Base-by-base conservation (phyloP, 2,113 vertebrate genomes). In the Eupsittula cactorum region DNA sequence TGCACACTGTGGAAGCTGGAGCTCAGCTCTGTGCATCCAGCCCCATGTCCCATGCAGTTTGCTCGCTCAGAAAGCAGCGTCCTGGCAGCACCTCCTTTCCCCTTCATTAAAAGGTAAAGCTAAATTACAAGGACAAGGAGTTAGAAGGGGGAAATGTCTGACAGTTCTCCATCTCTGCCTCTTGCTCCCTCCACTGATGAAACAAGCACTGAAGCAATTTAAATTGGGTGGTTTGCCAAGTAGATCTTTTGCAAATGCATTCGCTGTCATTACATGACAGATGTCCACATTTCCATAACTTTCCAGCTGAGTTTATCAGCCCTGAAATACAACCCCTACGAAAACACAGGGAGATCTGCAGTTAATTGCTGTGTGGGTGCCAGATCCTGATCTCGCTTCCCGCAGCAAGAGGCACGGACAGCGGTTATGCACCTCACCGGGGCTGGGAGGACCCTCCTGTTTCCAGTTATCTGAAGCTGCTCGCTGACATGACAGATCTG, bases 121-220 rank as follows among this genome's bases (percentile, higher is more conserved):
- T 64, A 85, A 94, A 91, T 83, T 76, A 80, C 37, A 88, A 21
- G 62, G 88, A 91, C 59, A 90, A 82, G 93, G 76, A 82, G 12
- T 93, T 71, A n/a, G 44, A 82, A 88, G 35, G 63, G 57, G 59
- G 52, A 65, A 85, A 52, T 8, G 27, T 17, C 82, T 75, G 52
- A 82, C 67, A 60, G 6, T 67, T 83, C 35, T 52, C 60, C 64
- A 42, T 39, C 59, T 63, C 53, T 49, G 59, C 49, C 46, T 73
- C 93, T 82, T 80, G 85, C 59, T 82, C 37, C 42, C 53, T 68
- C 55, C 44, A 86, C 53, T 37, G 7, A 0, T 16, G n/a, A 81
- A 94, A 94, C 39, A 86, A 75, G 96, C 96, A 90, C 62, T 39
- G 74, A 95, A 92, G 57, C 81, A 86, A 84, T 96, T 79, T 77